Evolutionary conservation across 2,888 invertebrate genomes (phyloP).

Genomic region (Drosophila maculinotata): DNA sequence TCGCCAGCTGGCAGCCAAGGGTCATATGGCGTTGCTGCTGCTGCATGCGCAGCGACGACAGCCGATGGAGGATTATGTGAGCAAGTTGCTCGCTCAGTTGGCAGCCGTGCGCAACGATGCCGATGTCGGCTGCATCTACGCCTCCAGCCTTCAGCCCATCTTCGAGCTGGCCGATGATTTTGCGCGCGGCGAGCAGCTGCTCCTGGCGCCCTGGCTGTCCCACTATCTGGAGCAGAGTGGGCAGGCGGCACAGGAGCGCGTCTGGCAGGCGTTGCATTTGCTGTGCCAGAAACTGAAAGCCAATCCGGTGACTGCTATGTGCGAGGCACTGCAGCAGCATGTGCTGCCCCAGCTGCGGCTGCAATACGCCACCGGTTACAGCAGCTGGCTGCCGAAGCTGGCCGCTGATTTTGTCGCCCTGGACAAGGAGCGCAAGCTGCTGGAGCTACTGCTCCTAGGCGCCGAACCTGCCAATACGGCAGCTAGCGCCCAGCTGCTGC

Average conservation of each 20-base stretch:
- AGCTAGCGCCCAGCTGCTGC: conserved; percentile 74
- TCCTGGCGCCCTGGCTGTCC: conserved; percentile 83
- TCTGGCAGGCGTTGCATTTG: conserved; percentile 80
- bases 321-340: conserved; percentile 78
- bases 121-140: conserved; percentile 77
- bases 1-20: conserved; percentile 82
- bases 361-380: conserved; percentile 77
- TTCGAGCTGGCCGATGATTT: conserved; percentile 79
- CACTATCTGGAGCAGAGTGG: conserved; percentile 81
- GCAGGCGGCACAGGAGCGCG: conserved; percentile 82
- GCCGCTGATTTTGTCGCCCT: conserved; percentile 80
- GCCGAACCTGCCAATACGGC: conserved; percentile 75
- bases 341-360: conserved; percentile 82
- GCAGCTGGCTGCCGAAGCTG: conserved; percentile 80
- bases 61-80: conserved; percentile 81
- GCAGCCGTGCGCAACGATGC: conserved; percentile 73
- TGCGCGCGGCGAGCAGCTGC: conserved; percentile 77
- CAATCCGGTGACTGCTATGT: conserved; percentile 39
- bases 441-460: conserved; percentile 70
- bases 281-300: conserved; percentile 60
- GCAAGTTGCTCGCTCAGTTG: conserved; percentile 82
- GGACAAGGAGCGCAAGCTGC: conserved; percentile 74
- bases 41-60: conserved; percentile 82
- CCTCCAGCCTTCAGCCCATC: conserved; percentile 75
- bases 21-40: conserved; percentile 84